Conservation (phyloP, 2,113 vertebrate species). For the Embiotoca jacksoni region DNA sequence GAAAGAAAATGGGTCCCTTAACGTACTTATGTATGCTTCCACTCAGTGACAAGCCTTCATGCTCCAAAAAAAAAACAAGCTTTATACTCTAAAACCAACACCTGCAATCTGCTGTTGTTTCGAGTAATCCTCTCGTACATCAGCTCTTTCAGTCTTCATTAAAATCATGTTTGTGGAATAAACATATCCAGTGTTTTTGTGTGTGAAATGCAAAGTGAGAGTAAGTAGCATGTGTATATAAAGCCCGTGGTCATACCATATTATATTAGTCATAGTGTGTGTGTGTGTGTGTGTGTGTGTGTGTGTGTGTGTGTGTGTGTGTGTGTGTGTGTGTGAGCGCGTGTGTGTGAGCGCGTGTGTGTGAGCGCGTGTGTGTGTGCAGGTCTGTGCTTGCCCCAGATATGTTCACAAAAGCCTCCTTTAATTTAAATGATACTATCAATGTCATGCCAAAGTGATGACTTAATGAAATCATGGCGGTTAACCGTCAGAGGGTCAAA, state of each 20-base stretch:
- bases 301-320: too few relatives aligned
- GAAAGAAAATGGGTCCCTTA: too few relatives aligned
- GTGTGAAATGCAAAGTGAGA: not conserved
- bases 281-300: not conserved
- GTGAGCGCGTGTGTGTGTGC: not conserved
- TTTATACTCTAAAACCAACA: too few relatives aligned
- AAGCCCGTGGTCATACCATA: not conserved
- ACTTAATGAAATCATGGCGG: conserved; percentile 43
- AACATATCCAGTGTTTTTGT: not conserved
- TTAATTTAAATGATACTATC: conserved; percentile 48
- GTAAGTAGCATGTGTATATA: not conserved
- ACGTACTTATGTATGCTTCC: too few relatives aligned
- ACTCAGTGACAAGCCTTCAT: too few relatives aligned
- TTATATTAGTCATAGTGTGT: conserved; percentile 1
- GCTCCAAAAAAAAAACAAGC: too few relatives aligned
- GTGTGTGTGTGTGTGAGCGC: too few relatives aligned
- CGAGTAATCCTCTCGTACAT: too few relatives aligned
- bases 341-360: too few relatives aligned
- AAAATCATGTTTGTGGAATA: too few relatives aligned
- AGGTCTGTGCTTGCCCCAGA: not conserved
- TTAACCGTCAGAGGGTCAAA: conserved; percentile 28
- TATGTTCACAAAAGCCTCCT: not conserved
- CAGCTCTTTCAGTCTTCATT: too few relatives aligned
- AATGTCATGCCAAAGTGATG: conserved; percentile 55
- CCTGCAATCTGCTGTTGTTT: too few relatives aligned